These are phyloP conservation scores for Etheostoma cragini DNA, from an alignment of 2,113 vertebrate genomes.

Conservation along the genomic window DNA sequence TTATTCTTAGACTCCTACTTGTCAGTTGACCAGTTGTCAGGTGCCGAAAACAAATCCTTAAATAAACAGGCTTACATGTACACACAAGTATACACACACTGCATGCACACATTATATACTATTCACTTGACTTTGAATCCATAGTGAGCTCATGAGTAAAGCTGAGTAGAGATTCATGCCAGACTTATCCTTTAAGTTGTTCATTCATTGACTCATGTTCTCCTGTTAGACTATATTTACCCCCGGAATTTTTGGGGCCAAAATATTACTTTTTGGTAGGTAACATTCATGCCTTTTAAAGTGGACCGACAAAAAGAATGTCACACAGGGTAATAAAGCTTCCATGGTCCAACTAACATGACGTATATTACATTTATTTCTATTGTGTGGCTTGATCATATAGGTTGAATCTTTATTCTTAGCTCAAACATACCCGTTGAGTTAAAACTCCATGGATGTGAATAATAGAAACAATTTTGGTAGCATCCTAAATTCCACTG, in stretches of 20 bases:
- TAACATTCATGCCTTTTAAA: neutral
- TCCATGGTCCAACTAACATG: neutral
- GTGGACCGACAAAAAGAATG: neutral
- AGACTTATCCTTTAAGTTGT: neutral
- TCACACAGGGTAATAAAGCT: neutral
- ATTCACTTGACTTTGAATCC: constrained; percentile 14
- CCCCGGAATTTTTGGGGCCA: neutral
- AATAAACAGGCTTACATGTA: neutral
- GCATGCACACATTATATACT: constrained; percentile 6
- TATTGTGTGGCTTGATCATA: neutral
- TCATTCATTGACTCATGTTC: neutral
- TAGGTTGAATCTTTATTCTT: neutral
- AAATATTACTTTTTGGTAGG: neutral
- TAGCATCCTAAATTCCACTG: neutral
- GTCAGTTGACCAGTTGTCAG: constrained; percentile 18
- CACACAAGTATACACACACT: neutral
- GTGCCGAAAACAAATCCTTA: constrained; percentile 35
- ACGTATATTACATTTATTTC: neutral
- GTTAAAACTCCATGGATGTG: neutral
- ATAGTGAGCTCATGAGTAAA: neutral
- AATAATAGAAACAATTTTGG: constrained; percentile 12
- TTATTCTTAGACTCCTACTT: constrained; percentile 11
- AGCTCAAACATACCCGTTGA: neutral
- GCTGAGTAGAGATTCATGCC: neutral
- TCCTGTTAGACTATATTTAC: neutral